Base-by-base conservation (phyloP, 1,140 invertebrate species). In the Euwallacea similis region DNA sequence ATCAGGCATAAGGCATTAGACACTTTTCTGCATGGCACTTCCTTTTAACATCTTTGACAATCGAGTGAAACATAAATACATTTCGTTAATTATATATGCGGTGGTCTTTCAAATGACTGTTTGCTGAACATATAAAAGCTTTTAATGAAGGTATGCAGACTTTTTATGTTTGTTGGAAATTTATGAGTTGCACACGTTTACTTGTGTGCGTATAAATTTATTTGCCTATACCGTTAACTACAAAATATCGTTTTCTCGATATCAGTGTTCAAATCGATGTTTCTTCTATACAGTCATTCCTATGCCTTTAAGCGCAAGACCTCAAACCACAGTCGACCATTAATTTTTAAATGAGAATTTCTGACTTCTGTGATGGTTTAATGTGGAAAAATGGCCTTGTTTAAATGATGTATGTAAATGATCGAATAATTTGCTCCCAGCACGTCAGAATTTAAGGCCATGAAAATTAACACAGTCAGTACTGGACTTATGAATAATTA, bases 121-220 rank as follows among this genome's bases (percentile, higher is more conserved):
- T 56, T 66, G 15, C 11, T n/a, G n/a, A 56, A 66, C 64, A 54
- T 66, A 56, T 56, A 54, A 66, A 66, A 66, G 47, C 64, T 63
- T 46, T 63, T 63, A 63, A 63, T 63, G 60, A 47, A 16, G 60
- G 60, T 63, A 63, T 63, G 60, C 21, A 13, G 42, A 63, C 8
- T 63, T 63, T 63, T 63, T 63, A 7, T 63, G 42, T 63, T 63
- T 10, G 7, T 8, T 60, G 58, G 33, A 42, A 60, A 60, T 63
- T 63, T 63, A 47, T 63, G 42, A 47, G 60, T 63, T 63, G 60
- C 44, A 21, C 54, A 21, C 54, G 16, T 16, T 50, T 50, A 50
- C 46, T 50, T 50, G 46, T 50, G 4, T 56, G 16, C 13, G 46
- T 15, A 56, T 56, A 56, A 56, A 56, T 56, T 56, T 15, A 56